Evolutionary conservation across 2,113 vertebrate species (phyloP).

Genomic region (Gymnorhina tibicen): DNA sequence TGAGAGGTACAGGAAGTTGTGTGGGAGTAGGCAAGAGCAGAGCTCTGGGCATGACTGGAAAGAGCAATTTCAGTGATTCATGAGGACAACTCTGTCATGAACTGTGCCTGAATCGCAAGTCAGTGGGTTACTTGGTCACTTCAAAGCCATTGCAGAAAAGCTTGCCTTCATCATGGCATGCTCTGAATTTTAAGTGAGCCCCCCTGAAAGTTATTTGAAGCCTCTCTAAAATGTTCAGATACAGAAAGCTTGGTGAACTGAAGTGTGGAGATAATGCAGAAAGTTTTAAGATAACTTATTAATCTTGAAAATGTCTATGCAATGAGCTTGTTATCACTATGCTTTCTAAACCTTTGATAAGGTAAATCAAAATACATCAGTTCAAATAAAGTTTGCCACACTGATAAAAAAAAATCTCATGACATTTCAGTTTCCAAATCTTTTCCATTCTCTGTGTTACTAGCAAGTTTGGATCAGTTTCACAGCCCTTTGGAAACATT

Average conservation of each 20-base stretch:
- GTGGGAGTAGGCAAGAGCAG: background rate
- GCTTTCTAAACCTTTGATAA: slow-evolving; percentile 8
- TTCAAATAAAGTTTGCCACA: background rate
- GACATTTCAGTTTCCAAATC: slow-evolving; percentile 2
- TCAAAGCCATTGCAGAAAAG: background rate
- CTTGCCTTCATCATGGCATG: background rate
- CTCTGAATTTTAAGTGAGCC: slow-evolving; percentile 1
- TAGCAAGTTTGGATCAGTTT: background rate
- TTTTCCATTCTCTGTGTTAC: background rate
- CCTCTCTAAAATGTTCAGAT: background rate
- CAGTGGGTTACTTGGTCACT: slow-evolving; percentile 18
- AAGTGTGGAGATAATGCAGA: background rate
- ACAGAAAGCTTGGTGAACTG: background rate
- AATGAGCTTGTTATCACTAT: background rate
- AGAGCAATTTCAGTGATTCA: background rate
- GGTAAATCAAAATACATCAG: background rate
- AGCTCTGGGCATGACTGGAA: background rate
- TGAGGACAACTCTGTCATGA: background rate
- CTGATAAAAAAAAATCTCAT: background rate
- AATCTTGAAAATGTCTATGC: background rate
- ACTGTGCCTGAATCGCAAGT: background rate
- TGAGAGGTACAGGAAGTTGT: background rate
- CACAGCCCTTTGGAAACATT: background rate
- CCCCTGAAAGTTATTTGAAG: background rate
- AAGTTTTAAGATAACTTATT: background rate